Conservation (phyloP, 2,888 invertebrate species). For the Argynnis bischoffii region DNA sequence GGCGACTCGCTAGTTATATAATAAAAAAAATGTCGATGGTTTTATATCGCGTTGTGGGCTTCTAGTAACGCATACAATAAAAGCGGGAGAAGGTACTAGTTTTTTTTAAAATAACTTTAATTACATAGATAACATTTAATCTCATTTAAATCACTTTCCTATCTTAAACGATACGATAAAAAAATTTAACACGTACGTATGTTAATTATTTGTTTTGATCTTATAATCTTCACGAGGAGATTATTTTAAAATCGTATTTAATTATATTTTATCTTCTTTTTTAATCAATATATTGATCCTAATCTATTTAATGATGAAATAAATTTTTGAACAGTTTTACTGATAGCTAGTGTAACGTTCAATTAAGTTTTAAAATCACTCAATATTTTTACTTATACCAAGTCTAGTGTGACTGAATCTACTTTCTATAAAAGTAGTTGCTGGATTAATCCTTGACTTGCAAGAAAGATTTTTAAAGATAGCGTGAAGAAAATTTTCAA, state of each 20-base stretch:
- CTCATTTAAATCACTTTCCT: constrained; percentile 3
- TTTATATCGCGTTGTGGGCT: too few relatives aligned
- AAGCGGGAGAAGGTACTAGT: neutral
- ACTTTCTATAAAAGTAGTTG: too few relatives aligned
- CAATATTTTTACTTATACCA: too few relatives aligned
- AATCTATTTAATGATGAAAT: constrained; percentile 1
- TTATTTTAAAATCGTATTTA: constrained; percentile 9
- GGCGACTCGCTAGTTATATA: too few relatives aligned
- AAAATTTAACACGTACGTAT: constrained; percentile 9
- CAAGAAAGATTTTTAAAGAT: too few relatives aligned
- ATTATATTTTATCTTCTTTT: neutral
- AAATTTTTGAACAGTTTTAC: neutral
- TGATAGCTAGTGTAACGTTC: too few relatives aligned
- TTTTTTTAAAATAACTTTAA: neutral
- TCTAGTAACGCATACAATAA: neutral
- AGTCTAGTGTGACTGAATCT: too few relatives aligned
- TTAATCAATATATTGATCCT: neutral
- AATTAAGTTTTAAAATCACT: too few relatives aligned
- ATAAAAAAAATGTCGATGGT: too few relatives aligned
- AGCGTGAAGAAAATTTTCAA: too few relatives aligned
- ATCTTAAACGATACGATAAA: constrained; percentile 18
- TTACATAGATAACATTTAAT: constrained; percentile 2
- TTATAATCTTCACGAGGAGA: neutral
- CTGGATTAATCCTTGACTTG: too few relatives aligned
- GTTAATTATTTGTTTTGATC: constrained; percentile 7